Evolutionary conservation across 1,140 invertebrate genomes (phyloP).

Genomic region (Ctenoplectra terminalis): DNA sequence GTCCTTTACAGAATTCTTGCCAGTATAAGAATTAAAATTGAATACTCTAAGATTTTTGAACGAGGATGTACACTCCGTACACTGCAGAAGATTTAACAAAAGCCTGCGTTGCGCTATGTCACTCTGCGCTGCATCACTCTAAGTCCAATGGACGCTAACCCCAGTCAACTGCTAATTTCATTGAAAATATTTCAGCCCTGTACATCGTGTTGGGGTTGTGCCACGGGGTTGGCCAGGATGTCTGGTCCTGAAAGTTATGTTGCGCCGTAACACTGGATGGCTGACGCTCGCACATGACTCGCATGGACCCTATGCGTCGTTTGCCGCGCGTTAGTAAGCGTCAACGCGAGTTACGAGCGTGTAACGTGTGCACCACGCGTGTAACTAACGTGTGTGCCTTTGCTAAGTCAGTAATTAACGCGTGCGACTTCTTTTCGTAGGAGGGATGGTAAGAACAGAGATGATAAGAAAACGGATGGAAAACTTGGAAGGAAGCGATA

Average conservation of each 20-base stretch:
- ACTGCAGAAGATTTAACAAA: too few species aligned
- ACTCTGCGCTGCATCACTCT: too few species aligned
- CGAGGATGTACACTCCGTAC: too few species aligned
- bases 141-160: slow-evolving; percentile 5
- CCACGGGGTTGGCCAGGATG: slow-evolving; percentile 34
- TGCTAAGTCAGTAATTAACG: neutral
- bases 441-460: neutral
- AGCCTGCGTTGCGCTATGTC: too few species aligned
- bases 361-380: neutral
- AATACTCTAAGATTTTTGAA: too few species aligned
- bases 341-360: slow-evolving; percentile 45
- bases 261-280: slow-evolving; percentile 28
- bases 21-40: too few species aligned
- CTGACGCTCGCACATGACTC: slow-evolving; percentile 53
- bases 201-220: neutral
- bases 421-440: neutral
- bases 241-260: slow-evolving; percentile 56
- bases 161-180: slow-evolving; percentile 53
- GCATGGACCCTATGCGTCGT: slow-evolving; percentile 12
- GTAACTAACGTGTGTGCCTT: neutral
- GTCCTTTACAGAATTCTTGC: too few species aligned
- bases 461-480: neutral
- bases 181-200: slow-evolving; percentile 20
- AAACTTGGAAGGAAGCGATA: neutral
- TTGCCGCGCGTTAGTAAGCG: slow-evolving; percentile 42